Base-by-base conservation (phyloP, 2,888 invertebrate species). In the Diabrotica balteata region DNA sequence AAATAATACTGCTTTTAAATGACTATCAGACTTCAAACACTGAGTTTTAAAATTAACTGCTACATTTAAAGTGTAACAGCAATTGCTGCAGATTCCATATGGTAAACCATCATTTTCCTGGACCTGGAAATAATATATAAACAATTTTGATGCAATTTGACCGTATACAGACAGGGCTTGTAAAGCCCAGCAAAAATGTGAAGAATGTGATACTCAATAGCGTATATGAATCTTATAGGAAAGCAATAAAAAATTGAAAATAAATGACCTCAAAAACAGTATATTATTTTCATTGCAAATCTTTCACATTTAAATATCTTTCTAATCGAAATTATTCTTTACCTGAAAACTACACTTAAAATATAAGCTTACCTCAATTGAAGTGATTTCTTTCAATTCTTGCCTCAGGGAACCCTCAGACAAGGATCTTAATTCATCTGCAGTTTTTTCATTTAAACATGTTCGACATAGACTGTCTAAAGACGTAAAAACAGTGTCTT, bases 391-490 rank as follows among this genome's bases (percentile, higher is more conserved):
- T 62, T 66, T 69, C 43, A 81, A 67, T 63, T 78, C 75, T 44
- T 68, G 67, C 61, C 77, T 75, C 42, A 82, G 57, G 17, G 77
- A 71, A 69, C 79, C 73, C 66, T 79, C 78, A 64, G 76, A 80
- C 49, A 82, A 54, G 22, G 75, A 77, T 44, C 69, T 74, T 59
- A 83, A 74, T 64, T 82, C 81, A 9, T 75, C 73, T 47, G 72
- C 65, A 61, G 75, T 69, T 72, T 78, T 81, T 73, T 81, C 79
- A 8, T 72, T 59, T 53, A 82, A 74, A 73, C 83, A 83, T 42
- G 81, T 82, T 59, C 83, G 75, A 72, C 83, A 83, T 43, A 82
- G 60, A 71, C 71, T 79, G 68, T 78, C 74, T 46, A 82, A 67
- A 64, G 80, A 79, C 63, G 77, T 73, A 43, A 77, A 65, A 53